Evolutionary conservation across 2,113 vertebrate genomes (phyloP).

Genomic region (Pelobates fuscus): DNA sequence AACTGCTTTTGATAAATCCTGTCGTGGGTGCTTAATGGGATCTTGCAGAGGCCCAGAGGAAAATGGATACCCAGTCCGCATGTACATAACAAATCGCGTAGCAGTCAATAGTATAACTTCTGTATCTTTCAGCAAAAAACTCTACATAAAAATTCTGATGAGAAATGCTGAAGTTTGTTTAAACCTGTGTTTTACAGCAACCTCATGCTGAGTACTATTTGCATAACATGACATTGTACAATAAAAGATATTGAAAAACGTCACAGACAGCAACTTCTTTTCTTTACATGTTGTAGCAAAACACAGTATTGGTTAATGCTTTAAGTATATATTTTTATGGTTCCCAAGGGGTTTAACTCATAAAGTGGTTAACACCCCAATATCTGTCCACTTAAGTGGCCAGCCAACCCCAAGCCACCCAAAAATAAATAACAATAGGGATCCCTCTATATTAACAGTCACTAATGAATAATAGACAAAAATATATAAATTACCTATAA

Average conservation of each 20-base stretch:
- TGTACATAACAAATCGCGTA: conserved; percentile 19
- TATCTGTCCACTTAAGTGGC: too few relatives aligned
- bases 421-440: too few relatives aligned
- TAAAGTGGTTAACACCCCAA: too few relatives aligned
- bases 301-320: too few relatives aligned
- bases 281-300: neutral
- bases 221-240: neutral
- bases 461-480: too few relatives aligned
- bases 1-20: conserved; percentile 49
- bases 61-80: conserved; percentile 36
- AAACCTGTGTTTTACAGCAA: neutral
- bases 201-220: neutral
- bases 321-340: too few relatives aligned
- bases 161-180: neutral
- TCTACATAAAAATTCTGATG: conserved; percentile 1
- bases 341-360: too few relatives aligned
- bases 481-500: too few relatives aligned
- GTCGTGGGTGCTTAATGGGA: conserved; percentile 46
- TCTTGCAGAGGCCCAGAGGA: conserved; percentile 18
- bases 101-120: conserved; percentile 19
- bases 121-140: neutral
- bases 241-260: too few relatives aligned
- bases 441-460: too few relatives aligned
- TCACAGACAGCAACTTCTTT: neutral
- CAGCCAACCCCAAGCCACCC: too few relatives aligned